These are phyloP conservation scores for Lethenteron camtschaticum DNA, from an alignment of 2,113 vertebrate genomes.

Conservation along the genomic window DNA sequence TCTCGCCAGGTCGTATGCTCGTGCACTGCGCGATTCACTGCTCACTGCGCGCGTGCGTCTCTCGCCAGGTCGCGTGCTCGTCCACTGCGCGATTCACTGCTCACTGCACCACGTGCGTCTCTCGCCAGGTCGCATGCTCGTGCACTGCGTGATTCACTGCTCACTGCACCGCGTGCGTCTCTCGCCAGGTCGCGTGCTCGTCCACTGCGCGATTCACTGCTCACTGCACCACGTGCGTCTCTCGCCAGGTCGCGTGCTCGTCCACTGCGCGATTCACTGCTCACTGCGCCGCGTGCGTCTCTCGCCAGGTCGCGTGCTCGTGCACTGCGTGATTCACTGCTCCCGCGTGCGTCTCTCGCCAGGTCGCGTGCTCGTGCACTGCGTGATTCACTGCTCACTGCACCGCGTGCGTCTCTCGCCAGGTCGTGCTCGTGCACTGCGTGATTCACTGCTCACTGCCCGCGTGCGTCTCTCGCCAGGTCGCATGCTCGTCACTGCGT, in stretches of 20 bases:
- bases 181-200: slow-evolving; percentile 13
- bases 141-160: slow-evolving; percentile 17
- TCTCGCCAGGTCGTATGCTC: slow-evolving; percentile 12
- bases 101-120: no score
- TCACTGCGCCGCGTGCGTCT: no score
- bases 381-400: slow-evolving; percentile 11
- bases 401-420: not conserved
- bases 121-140: slow-evolving; percentile 13
- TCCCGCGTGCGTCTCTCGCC: no score
- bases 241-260: slow-evolving; percentile 13
- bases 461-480: no score
- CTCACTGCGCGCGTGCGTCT: no score
- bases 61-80: slow-evolving; percentile 13
- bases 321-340: slow-evolving; percentile 17
- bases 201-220: slow-evolving; percentile 17
- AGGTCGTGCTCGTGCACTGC: slow-evolving; percentile 16
- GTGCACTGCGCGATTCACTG: slow-evolving; percentile 17
- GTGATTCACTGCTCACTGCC: slow-evolving; percentile 11
- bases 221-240: no score
- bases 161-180: no score
- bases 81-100: slow-evolving; percentile 17
- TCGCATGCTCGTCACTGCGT: slow-evolving; percentile 16
- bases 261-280: slow-evolving; percentile 17
- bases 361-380: slow-evolving; percentile 16
- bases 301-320: slow-evolving; percentile 13